A percentile compares a stretch with the other conserved stretches of the same genome.
These are phyloP conservation scores for Podarcis siculus DNA, from an alignment of 2,797 vertebrate species.

Conservation along the genomic window DNA sequence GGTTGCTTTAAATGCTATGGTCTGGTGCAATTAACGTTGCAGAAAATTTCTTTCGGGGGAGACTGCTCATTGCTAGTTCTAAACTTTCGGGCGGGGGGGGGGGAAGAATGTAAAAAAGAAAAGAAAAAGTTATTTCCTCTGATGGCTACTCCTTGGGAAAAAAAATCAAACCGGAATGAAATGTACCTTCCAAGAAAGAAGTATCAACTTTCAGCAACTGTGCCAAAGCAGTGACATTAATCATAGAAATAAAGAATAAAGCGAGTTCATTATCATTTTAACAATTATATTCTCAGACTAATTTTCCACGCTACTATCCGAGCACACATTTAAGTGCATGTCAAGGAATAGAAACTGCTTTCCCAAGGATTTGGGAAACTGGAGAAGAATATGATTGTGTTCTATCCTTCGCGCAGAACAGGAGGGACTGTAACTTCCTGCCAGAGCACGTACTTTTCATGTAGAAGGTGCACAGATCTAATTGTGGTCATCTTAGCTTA, in stretches of 20 bases:
- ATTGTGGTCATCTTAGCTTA: not conserved
- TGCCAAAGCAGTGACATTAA: constrained; percentile 57
- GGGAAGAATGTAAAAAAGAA: not conserved
- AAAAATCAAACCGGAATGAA: constrained; percentile 58
- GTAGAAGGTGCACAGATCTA: not conserved
- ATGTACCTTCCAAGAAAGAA: constrained; percentile 51
- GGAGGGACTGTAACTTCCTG: not conserved
- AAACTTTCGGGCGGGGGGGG: constrained; percentile 55
- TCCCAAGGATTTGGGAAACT: constrained; percentile 47
- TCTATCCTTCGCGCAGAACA: constrained; percentile 1
- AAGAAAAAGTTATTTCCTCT: constrained; percentile 40
- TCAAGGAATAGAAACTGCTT: constrained; percentile 54
- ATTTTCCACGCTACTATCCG: constrained; percentile 28
- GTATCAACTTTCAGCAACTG: constrained; percentile 47
- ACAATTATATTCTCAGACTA: constrained; percentile 32
- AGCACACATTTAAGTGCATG: constrained; percentile 22
- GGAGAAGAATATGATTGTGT: constrained; percentile 36
- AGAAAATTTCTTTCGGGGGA: constrained; percentile 59
- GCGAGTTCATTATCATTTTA: constrained; percentile 58
- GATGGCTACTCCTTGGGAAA: constrained; percentile 31
- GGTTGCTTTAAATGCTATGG: constrained; percentile 73
- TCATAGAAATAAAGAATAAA: constrained; percentile 55
- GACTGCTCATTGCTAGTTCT: constrained; percentile 47
- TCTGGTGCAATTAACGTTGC: constrained; percentile 67
- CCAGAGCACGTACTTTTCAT: not conserved